Conservation (phyloP, 2,888 invertebrate species). For the Sarcophaga carnaria region DNA sequence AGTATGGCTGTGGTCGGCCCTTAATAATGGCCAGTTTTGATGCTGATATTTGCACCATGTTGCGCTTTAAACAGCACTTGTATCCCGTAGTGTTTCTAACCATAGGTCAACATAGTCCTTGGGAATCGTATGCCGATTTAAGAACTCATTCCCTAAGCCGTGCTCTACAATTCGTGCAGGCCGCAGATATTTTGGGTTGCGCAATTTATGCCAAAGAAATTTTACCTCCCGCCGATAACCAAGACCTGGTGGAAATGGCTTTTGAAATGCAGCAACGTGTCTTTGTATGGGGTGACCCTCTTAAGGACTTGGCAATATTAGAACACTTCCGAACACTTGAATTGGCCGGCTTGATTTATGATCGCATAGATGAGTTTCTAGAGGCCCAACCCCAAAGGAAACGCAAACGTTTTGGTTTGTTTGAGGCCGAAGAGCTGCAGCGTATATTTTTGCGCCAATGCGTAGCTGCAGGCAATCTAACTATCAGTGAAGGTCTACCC, state of each 20-base stretch:
- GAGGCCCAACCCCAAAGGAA: slow-evolving; percentile 44
- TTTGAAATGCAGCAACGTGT: slow-evolving; percentile 90
- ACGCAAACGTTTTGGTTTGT: slow-evolving; percentile 75
- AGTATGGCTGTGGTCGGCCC: slow-evolving; percentile 89
- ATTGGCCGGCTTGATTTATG: slow-evolving; percentile 96
- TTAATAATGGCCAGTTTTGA: slow-evolving; percentile 97
- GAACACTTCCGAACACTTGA: slow-evolving; percentile 92
- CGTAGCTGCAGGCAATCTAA: slow-evolving; percentile 62
- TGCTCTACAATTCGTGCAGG: slow-evolving; percentile 91
- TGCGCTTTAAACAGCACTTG: slow-evolving; percentile 96
- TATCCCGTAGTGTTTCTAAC: slow-evolving; percentile 95
- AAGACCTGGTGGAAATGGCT: slow-evolving; percentile 85
- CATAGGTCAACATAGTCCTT: slow-evolving; percentile 73
- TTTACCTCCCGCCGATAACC: slow-evolving; percentile 80
- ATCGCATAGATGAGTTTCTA: slow-evolving; percentile 87
- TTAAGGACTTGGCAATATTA: slow-evolving; percentile 91
- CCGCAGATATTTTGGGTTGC: slow-evolving; percentile 92
- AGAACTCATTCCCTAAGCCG: slow-evolving; percentile 89
- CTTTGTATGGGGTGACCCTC: slow-evolving; percentile 98
- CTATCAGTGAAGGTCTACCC: slow-evolving; percentile 39
- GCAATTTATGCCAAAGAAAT: slow-evolving; percentile 95
- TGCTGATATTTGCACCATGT: slow-evolving; percentile 96
- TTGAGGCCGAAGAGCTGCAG: slow-evolving; percentile 73
- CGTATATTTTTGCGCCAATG: slow-evolving; percentile 76
- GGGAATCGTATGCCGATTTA: slow-evolving; percentile 90